These are phyloP conservation scores for Netta rufina DNA, from an alignment of 2,797 vertebrate genomes.

Conservation along the genomic window DNA sequence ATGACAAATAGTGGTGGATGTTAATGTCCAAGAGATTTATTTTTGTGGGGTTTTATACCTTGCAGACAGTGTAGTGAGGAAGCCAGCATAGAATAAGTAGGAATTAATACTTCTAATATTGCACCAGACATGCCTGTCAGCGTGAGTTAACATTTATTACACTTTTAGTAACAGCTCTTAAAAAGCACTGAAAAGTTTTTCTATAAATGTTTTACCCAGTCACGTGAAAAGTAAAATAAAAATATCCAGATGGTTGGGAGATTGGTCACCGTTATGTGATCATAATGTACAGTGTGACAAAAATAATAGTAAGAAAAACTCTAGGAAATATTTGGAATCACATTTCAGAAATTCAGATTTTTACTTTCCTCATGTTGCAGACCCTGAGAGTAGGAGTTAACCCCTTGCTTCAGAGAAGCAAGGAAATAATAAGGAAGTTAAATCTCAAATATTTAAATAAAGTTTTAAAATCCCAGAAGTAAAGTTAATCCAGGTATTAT, in stretches of 20 bases:
- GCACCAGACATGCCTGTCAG: neutral
- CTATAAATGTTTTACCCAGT: neutral
- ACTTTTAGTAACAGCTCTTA: neutral
- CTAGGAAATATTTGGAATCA: neutral
- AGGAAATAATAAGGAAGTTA: neutral
- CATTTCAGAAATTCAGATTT: neutral
- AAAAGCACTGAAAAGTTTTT: neutral
- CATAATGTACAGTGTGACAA: neutral
- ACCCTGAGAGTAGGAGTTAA: neutral
- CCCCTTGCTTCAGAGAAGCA: neutral
- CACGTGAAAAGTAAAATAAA: neutral
- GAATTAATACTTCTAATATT: neutral
- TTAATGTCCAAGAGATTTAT: neutral
- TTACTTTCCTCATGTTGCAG: neutral
- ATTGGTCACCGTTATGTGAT: neutral
- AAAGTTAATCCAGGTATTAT: constrained; percentile 28
- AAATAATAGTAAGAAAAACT: neutral
- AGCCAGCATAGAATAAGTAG: neutral
- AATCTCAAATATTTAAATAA: constrained; percentile 24
- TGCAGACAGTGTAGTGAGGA: neutral
- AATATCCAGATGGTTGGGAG: neutral
- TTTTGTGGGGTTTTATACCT: neutral
- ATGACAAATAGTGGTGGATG: neutral
- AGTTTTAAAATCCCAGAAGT: constrained; percentile 28
- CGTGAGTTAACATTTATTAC: neutral